Base-by-base conservation (phyloP, 1,140 invertebrate genomes). In the Nephotettix cincticeps region DNA sequence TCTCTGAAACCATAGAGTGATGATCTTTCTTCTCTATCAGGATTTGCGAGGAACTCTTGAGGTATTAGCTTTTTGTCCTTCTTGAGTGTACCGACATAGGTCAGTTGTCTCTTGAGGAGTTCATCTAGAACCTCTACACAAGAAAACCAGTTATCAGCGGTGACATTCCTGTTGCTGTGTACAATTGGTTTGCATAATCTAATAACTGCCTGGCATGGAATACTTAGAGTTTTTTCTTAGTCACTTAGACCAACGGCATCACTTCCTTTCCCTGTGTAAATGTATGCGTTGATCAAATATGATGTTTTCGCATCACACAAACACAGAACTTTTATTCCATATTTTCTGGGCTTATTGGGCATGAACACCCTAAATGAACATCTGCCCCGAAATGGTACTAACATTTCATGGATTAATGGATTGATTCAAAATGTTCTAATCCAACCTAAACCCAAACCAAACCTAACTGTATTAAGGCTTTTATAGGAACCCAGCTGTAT, bases 271-370 rank as follows among this genome's bases (percentile, higher is more conserved):
- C 64, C 69, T 3, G 3, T 36, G 36, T 73, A 73, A 21, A 69
- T 61, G 36, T 68, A 68, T 25, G 43, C 73, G 69, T 74, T 70
- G 51, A 32, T 51, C 25, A 72, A n/a, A 45, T 68, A 72, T 19
- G 45, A 68, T 25, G 67, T 51, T 30, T 68, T 68, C 3, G 67
- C 21, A 28, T 68, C 47, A 36, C 25, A 19, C 3, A 71, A 29
- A 19, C 61, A 71, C 21, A 65, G 27, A 1, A 74, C 32, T 71
- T 74, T 73, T 14, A 74, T 69, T 9, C 78, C 81, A 73, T 80
- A 83, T 71, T 82, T 83, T 51, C 75, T 77, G 1, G 83, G 82
- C 77, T 85, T 84, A 36, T 76, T 77, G 3, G 80, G 79, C 29
- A 85, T 82, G 73, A 82, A 83, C 61, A 80, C 75, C 47, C 77